Evolutionary conservation across 2,113 vertebrate genomes (phyloP).

Genomic region (Chaetodon auriga): DNA sequence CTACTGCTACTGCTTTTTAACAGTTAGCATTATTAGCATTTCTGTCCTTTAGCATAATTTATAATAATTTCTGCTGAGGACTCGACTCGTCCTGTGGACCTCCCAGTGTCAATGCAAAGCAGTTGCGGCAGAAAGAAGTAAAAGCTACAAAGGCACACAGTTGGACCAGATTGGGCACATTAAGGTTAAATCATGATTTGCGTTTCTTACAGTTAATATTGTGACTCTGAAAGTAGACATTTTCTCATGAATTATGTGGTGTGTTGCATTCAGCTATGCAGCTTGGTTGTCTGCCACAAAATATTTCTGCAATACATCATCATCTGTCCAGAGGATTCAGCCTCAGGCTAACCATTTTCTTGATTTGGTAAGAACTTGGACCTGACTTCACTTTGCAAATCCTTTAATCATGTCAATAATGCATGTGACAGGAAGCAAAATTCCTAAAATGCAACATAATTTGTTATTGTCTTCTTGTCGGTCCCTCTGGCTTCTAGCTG

Average conservation of each 20-base stretch:
- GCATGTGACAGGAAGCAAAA: conserved; percentile 6
- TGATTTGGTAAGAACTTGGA: conserved; percentile 20
- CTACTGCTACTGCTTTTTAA: neutral
- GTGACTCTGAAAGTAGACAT: neutral
- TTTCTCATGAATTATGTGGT: neutral
- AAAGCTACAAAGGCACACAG: neutral
- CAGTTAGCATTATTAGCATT: neutral
- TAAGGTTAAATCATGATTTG: conserved; percentile 7
- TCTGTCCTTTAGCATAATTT: neutral
- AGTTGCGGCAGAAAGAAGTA: neutral
- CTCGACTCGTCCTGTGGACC: neutral
- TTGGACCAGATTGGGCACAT: neutral
- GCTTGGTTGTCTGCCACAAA: conserved; percentile 10
- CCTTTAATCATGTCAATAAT: conserved; percentile 15
- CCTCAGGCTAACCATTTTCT: conserved; percentile 11
- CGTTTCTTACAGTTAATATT: neutral
- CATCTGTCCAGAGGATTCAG: conserved; percentile 33
- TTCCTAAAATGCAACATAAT: neutral
- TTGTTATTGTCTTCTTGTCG: conserved; percentile 1
- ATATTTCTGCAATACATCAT: neutral
- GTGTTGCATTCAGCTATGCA: conserved; percentile 11
- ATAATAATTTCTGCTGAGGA: neutral
- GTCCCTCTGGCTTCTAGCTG: conserved; percentile 20
- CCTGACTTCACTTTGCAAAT: conserved; percentile 1
- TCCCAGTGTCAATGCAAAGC: neutral